These are phyloP conservation scores for Nycticryphes semicollaris DNA, from an alignment of 2,113 vertebrate species.

Conservation along the genomic window DNA sequence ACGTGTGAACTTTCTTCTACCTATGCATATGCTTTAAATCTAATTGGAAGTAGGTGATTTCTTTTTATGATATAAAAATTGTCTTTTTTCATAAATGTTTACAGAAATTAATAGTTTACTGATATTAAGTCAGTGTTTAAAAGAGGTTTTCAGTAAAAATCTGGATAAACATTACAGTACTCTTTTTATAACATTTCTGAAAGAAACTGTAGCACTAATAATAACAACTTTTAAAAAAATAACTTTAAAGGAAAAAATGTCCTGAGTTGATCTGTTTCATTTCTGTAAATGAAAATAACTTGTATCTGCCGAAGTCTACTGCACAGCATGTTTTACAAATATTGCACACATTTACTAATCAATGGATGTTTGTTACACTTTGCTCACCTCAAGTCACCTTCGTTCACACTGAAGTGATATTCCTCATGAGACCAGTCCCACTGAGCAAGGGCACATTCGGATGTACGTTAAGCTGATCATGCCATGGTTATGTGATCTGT, in stretches of 20 bases:
- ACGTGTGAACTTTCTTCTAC: not conserved
- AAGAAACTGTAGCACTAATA: not conserved
- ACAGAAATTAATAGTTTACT: not conserved
- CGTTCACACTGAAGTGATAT: not conserved
- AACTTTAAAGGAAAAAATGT: not conserved
- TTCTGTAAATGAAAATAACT: not conserved
- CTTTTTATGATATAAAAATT: not conserved
- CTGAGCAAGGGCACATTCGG: not conserved
- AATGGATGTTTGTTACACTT: fast-evolving
- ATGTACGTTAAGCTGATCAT: not conserved
- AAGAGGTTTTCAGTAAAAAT: not conserved
- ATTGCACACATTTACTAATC: not conserved
- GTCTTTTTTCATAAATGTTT: not conserved
- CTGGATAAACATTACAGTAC: not conserved
- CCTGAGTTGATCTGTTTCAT: not conserved
- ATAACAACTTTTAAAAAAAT: not conserved
- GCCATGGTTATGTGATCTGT: not conserved
- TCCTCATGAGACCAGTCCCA: not conserved
- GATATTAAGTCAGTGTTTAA: not conserved
- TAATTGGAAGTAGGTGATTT: not conserved
- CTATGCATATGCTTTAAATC: not conserved
- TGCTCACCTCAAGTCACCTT: not conserved
- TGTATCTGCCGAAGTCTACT: not conserved
- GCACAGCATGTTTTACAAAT: not conserved
- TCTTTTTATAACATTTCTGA: not conserved